Conservation (phyloP, 23 tunicate genomes). For the Aplidium turbinatum region DNA sequence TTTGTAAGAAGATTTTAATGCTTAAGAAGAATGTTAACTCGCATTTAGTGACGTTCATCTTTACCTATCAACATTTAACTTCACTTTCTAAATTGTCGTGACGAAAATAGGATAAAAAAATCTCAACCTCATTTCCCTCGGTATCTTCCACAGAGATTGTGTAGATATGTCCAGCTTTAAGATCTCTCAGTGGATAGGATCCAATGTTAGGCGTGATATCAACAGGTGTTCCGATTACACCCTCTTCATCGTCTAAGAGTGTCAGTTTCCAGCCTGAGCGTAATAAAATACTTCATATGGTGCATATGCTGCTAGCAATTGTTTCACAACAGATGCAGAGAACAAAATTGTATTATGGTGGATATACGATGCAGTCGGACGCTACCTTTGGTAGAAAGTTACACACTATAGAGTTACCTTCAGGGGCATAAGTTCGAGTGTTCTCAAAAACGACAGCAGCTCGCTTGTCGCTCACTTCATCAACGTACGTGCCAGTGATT, state of each 20-base stretch:
- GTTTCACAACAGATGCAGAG: no score
- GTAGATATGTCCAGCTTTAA: constrained; percentile 39
- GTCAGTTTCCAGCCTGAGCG: constrained; percentile 47
- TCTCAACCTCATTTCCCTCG: constrained; percentile 7
- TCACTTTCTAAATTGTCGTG: no score
- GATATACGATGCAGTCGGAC: no score
- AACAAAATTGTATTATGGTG: no score
- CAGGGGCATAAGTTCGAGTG: neutral
- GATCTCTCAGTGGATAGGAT: constrained; percentile 1
- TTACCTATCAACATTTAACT: no score
- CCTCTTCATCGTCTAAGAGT: constrained; percentile 30
- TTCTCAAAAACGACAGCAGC: constrained; percentile 29
- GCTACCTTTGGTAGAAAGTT: no score
- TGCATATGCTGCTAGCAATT: no score
- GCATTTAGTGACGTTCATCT: no score
- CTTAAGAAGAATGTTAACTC: no score
- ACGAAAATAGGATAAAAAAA: no score
- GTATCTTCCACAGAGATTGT: constrained; percentile 7
- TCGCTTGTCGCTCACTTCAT: constrained; percentile 18
- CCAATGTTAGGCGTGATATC: neutral
- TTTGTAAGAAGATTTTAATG: no score
- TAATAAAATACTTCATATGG: neutral
- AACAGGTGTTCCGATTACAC: constrained; percentile 32
- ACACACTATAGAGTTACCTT: no score
- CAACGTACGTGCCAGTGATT: constrained; percentile 12